Evolutionary conservation across 2,888 invertebrate species (phyloP).

Genomic region (Thecophora atra): DNA sequence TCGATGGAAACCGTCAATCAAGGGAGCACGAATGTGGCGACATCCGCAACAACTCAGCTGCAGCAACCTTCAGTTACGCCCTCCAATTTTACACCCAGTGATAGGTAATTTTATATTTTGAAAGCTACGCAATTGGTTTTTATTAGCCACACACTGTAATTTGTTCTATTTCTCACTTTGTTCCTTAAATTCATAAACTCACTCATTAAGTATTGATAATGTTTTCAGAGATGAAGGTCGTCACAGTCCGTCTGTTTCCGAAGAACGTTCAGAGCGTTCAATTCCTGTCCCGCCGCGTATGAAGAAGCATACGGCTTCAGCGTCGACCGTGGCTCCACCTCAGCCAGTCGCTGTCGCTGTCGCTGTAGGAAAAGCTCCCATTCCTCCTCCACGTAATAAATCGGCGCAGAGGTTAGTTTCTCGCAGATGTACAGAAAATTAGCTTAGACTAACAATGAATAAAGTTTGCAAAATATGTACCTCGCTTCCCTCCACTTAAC

Average conservation of each 20-base stretch:
- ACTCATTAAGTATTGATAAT: slow-evolving; percentile 36
- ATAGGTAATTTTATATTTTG: slow-evolving; percentile 20
- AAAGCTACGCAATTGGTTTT: slow-evolving; percentile 21
- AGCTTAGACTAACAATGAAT: not conserved
- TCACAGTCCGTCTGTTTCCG: slow-evolving; percentile 60
- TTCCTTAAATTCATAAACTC: slow-evolving; percentile 26
- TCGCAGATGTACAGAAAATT: not conserved
- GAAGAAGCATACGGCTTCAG: slow-evolving; percentile 52
- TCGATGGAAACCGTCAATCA: slow-evolving; percentile 45
- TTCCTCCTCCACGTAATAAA: slow-evolving; percentile 63
- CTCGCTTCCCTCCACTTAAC: not conserved
- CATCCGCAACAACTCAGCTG: slow-evolving; percentile 14
- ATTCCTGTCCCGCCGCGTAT: slow-evolving; percentile 58
- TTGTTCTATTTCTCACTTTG: slow-evolving; percentile 29
- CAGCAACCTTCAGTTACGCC: not conserved
- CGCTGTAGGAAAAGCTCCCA: slow-evolving; percentile 55
- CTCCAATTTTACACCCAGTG: not conserved
- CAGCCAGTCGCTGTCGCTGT: slow-evolving; percentile 49
- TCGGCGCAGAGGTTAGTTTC: slow-evolving; percentile 61
- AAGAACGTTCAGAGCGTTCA: slow-evolving; percentile 53
- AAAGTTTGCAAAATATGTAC: no score
- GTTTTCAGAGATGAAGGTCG: slow-evolving; percentile 53
- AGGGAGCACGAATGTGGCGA: slow-evolving; percentile 36
- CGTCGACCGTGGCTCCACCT: slow-evolving; percentile 47
- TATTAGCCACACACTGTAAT: not conserved